Percentiles rank a stretch among this genome's conserved stretches.
Evolutionary conservation across 2,113 vertebrate species (phyloP).

Genomic region (Todiramphus chloris): DNA sequence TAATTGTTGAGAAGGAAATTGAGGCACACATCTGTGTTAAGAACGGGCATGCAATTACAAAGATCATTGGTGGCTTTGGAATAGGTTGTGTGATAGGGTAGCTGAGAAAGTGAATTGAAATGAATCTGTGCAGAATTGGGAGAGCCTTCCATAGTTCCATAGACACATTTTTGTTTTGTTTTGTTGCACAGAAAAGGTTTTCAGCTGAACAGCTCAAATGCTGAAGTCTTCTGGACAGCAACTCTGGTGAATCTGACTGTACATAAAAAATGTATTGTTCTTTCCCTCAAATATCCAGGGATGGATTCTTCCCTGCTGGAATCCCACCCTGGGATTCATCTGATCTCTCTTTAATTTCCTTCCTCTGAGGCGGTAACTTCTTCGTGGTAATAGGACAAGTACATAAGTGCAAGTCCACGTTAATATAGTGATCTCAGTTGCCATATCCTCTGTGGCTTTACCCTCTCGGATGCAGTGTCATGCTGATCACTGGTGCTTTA

Average conservation of each 20-base stretch:
- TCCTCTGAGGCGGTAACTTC: neutral
- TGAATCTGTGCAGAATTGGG: neutral
- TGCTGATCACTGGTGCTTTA: rapidly evolving
- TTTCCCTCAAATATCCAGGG: neutral
- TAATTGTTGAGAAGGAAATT: neutral
- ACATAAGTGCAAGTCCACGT: neutral
- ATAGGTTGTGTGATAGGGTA: neutral
- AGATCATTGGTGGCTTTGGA: neutral
- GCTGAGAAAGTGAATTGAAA: neutral
- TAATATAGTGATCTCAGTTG: neutral
- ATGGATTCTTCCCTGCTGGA: neutral
- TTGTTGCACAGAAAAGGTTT: neutral
- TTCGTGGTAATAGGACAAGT: neutral
- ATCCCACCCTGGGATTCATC: neutral
- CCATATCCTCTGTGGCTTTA: neutral
- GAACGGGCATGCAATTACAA: neutral
- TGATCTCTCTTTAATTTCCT: neutral
- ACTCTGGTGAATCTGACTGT: neutral
- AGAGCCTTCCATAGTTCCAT: neutral
- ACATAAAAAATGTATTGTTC: neutral
- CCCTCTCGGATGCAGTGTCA: neutral
- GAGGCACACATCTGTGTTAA: neutral
- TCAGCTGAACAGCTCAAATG: neutral
- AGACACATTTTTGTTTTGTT: neutral
- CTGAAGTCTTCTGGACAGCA: neutral